phyloP scores from a whole-genome alignment of 1,140 invertebrate species.

The Octopus bimaculoides region DNA sequence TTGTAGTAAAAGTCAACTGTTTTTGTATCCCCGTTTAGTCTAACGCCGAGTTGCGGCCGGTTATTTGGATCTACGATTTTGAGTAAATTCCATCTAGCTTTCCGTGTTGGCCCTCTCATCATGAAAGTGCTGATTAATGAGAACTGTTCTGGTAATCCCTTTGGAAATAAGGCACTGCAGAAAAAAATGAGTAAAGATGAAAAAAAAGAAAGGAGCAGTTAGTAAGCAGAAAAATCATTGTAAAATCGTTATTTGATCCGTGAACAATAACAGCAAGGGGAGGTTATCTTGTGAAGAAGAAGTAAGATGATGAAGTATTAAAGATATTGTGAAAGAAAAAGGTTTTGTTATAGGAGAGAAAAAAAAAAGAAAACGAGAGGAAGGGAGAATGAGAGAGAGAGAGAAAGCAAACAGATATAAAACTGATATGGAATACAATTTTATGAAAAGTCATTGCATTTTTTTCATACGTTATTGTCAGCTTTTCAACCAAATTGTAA shows the following conservation, averaged over 20 bases:
- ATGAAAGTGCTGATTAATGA: constrained; percentile 70
- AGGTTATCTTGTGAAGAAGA: too few species aligned
- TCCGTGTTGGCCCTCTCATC: constrained; percentile 61
- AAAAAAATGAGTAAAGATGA: too few species aligned
- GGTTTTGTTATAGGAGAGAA: background rate
- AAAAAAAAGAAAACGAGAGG: background rate
- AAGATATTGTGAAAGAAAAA: too few species aligned
- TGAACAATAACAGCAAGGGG: too few species aligned
- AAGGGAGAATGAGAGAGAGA: background rate
- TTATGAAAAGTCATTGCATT: too few species aligned
- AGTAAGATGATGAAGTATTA: too few species aligned
- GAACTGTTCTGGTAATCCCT: constrained; percentile 71
- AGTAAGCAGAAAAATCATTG: background rate
- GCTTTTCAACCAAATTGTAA: background rate
- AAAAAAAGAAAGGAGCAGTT: background rate
- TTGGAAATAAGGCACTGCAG: constrained; percentile 66
- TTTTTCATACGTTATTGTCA: too few species aligned
- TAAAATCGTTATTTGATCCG: too few species aligned
- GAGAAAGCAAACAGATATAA: background rate
- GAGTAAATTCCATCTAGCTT: constrained; percentile 70
- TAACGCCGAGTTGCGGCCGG: constrained; percentile 68
- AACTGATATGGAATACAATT: background rate
- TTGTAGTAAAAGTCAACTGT: constrained; percentile 67
- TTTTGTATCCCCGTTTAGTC: constrained; percentile 66
- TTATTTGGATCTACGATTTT: constrained; percentile 64